Percentiles rank a stretch among this genome's conserved stretches.
phyloP scores from a whole-genome alignment of 2,113 vertebrate genomes.

The Alouatta palliata region DNA sequence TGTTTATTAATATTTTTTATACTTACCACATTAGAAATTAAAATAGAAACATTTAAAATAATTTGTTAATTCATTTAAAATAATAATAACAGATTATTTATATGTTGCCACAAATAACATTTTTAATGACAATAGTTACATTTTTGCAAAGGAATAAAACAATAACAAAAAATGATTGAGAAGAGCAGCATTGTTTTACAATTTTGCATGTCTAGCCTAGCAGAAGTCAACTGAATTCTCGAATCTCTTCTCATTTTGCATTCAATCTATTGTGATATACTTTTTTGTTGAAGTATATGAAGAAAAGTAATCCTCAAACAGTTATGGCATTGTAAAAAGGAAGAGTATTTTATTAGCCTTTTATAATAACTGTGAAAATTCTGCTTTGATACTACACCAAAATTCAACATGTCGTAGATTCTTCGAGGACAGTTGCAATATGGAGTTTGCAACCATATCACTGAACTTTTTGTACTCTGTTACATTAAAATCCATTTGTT shows the following conservation, averaged over 20 bases:
- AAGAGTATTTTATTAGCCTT: neutral
- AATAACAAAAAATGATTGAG: neutral
- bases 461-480: neutral
- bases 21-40: neutral
- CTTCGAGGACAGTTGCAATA: neutral
- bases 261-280: neutral
- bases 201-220: neutral
- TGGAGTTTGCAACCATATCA: neutral
- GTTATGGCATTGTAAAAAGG: neutral
- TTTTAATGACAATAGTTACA: conserved; percentile 9
- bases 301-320: neutral
- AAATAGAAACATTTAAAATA: conserved; percentile 1
- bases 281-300: neutral
- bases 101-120: neutral
- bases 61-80: conserved; percentile 29
- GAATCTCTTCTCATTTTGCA: neutral
- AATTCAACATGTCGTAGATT: neutral
- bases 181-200: neutral
- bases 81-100: neutral
- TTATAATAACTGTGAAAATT: conserved; percentile 8
- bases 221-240: neutral
- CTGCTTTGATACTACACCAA: neutral
- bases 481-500: neutral
- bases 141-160: neutral
- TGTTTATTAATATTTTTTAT: neutral